Conservation (phyloP, 2,797 vertebrate genomes). For the Phrynocephalus guinanensis region DNA sequence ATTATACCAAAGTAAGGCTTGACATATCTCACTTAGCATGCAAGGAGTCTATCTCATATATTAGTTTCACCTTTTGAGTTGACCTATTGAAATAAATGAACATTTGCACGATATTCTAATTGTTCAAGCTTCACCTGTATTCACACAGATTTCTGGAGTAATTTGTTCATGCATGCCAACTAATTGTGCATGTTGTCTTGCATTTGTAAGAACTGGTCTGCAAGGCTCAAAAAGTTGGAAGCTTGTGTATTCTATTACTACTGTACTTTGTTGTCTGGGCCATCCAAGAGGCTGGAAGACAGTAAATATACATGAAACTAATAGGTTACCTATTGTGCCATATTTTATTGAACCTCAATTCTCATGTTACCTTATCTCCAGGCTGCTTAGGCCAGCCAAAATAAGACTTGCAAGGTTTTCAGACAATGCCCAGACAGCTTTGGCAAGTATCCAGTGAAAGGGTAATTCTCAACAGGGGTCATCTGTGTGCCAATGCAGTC, state of each 20-base stretch:
- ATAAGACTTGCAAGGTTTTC: neutral
- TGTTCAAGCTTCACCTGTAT: neutral
- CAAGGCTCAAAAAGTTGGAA: neutral
- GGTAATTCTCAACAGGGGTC: constrained; percentile 3
- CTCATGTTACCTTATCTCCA: neutral
- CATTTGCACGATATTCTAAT: no score
- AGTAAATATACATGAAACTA: neutral
- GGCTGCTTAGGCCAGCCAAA: neutral
- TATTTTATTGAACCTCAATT: neutral
- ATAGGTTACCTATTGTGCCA: neutral
- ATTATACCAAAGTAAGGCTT: no score
- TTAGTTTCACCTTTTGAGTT: no score
- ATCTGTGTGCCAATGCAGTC: constrained; percentile 1
- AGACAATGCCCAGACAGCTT: constrained; percentile 9
- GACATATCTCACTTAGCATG: no score
- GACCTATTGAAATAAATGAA: no score
- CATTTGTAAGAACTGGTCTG: neutral
- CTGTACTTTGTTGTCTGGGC: neutral
- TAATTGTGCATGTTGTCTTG: neutral
- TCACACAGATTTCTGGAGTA: neutral
- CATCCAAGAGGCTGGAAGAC: neutral
- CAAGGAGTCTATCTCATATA: no score
- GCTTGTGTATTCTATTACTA: neutral
- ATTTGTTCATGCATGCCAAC: neutral
- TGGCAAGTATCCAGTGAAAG: constrained; percentile 12